Base-by-base conservation (phyloP, 2,113 vertebrate genomes). In the Sapajus apella region DNA sequence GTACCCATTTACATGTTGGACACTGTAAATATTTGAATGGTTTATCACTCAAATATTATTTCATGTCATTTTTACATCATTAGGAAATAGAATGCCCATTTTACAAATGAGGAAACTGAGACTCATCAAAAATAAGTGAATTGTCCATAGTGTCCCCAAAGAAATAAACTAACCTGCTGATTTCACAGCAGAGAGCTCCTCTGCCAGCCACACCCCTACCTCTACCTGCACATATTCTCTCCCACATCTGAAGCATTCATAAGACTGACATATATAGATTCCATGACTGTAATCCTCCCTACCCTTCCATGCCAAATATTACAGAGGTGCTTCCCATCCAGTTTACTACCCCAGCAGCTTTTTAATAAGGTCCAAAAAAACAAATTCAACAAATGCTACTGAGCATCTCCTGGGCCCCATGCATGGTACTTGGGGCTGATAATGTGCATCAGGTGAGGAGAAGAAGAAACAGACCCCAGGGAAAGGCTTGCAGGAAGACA, bases 351-450 rank as follows among this genome's bases (percentile, higher is more conserved):
- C n/a, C 25, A 68, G 70, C 12, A 56, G 72, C 30, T 55, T 75
- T 47, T 87, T 8, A 9, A 47, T 10, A 17, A 95, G 18, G 45
- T 35, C 37, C 25, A 1, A 75, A 43, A 68, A 68, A 4, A 8
- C 16, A 23, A 21, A 43, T 37, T 76, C 43, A 13, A 0, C 43
- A 35, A 68, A 32, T 1, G 25, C 23, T 55, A 35, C 58, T 17
- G 43, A 43, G 13, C 23, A 23, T 20, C 9, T 47, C 5, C 6
- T 5, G 9, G 81, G 45, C 13, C 6, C 61, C 30, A 17, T 9
- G 23, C 47, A 0, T 0, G 7, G 18, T 8, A 23, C 23, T 23
- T 18, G 45, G 12, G 27, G 40, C 12, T 27, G 70, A 11, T 0
- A 40, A 43, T 0, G 27, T 0, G 25, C 45, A 4, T 0, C 30